A percentile compares a stretch with the other conserved stretches of the same genome.
phyloP scores from a whole-genome alignment of 2,113 vertebrate species.

The Colaptes auratus region DNA sequence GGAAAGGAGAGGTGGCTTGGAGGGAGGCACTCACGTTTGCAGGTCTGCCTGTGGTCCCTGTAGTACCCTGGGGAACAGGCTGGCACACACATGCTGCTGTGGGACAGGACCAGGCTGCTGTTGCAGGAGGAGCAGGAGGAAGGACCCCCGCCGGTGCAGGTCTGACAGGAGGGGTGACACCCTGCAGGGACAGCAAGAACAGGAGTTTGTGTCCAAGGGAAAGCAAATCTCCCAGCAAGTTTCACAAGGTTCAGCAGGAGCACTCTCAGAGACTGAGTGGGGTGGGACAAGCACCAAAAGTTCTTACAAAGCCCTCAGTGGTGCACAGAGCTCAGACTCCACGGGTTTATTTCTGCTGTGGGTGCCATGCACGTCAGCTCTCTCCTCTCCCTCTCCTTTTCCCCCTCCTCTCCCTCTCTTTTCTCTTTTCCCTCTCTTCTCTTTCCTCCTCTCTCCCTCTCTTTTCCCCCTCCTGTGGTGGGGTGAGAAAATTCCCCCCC shows the following conservation, averaged over 20 bases:
- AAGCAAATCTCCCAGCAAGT: not conserved
- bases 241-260: not conserved
- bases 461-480: not conserved
- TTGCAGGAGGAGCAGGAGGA: slow-evolving; percentile 85
- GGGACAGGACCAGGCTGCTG: slow-evolving; percentile 73
- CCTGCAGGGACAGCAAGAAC: slow-evolving; percentile 69
- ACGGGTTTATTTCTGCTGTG: not conserved
- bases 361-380: not conserved
- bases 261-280: too few relatives aligned
- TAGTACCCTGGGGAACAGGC: slow-evolving; percentile 84
- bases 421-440: too few relatives aligned
- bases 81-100: slow-evolving; percentile 77
- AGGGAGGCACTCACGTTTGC: slow-evolving; percentile 79
- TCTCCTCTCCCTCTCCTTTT: not conserved
- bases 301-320: not conserved
- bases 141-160: slow-evolving; percentile 79
- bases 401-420: not conserved
- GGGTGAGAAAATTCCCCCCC: too few relatives aligned
- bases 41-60: slow-evolving; percentile 73
- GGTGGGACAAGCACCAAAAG: fast-evolving
- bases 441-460: not conserved
- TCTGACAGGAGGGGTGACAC: slow-evolving; percentile 88
- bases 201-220: not conserved
- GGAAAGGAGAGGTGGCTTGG: not conserved
- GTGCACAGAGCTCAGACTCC: not conserved